Conservation (phyloP, 2,113 vertebrate species). For the Abramis brama region DNA sequence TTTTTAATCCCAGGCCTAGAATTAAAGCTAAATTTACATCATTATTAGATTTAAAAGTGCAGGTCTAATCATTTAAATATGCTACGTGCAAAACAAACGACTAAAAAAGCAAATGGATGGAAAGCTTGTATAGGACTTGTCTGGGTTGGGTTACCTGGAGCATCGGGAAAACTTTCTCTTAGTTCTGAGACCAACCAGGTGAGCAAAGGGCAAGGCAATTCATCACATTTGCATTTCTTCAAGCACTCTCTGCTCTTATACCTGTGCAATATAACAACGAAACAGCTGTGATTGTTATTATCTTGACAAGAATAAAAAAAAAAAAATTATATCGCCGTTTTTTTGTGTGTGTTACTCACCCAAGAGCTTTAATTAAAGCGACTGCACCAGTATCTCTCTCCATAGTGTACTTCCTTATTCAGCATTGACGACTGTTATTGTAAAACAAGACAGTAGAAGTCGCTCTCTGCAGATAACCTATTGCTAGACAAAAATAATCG, state of each 20-base stretch:
- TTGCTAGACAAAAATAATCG: slow-evolving; percentile 21
- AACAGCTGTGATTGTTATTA: background rate
- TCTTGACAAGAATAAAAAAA: background rate
- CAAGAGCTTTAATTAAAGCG: slow-evolving; percentile 65
- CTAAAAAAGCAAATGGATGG: background rate
- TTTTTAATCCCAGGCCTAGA: background rate
- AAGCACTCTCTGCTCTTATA: slow-evolving; percentile 66
- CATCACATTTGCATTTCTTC: slow-evolving; percentile 69
- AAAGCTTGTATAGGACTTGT: background rate
- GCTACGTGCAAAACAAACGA: background rate
- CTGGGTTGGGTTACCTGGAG: slow-evolving; percentile 50
- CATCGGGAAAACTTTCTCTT: slow-evolving; percentile 56
- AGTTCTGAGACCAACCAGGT: slow-evolving; percentile 71
- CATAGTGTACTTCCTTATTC: slow-evolving; percentile 56
- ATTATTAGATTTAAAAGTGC: background rate
- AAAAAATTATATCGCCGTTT: background rate
- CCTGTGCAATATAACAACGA: slow-evolving; percentile 55
- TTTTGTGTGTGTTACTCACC: slow-evolving; percentile 58
- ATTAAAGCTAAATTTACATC: background rate
- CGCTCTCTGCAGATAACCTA: slow-evolving; percentile 2
- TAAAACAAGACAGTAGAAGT: background rate
- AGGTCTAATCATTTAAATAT: background rate
- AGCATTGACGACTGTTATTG: background rate
- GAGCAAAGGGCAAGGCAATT: slow-evolving; percentile 76
- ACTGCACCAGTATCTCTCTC: slow-evolving; percentile 59